A percentile compares a stretch with the other conserved stretches of the same genome.
These are phyloP conservation scores for Melanostigma gelatinosum DNA, from an alignment of 2,113 vertebrate genomes.

Conservation along the genomic window DNA sequence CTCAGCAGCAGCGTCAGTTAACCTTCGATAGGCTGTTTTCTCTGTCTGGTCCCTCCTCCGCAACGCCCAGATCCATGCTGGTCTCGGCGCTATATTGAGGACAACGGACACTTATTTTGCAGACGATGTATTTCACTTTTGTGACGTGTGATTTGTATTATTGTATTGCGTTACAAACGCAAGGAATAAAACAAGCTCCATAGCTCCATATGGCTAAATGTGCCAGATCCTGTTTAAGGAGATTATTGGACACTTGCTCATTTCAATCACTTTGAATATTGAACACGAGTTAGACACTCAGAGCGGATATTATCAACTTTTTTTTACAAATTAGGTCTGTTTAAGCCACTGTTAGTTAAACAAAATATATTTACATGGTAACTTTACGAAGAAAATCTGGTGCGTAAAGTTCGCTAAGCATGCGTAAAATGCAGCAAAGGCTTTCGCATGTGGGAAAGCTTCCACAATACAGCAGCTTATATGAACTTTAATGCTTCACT, in stretches of 20 bases:
- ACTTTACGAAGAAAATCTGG: not conserved
- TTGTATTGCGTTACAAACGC: not conserved
- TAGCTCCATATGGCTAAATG: not conserved
- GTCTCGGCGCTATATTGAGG: constrained; percentile 20
- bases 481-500: not conserved
- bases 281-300: not conserved
- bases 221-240: not conserved
- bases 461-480: not conserved
- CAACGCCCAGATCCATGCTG: constrained; percentile 51
- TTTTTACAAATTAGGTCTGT: not conserved
- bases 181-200: not conserved
- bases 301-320: not conserved
- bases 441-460: not conserved
- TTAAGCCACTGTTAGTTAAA: not conserved
- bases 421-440: constrained; percentile 30
- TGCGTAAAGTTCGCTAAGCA: constrained; percentile 4
- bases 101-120: not conserved
- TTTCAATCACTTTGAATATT: not conserved
- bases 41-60: constrained; percentile 70
- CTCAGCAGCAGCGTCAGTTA: constrained; percentile 40
- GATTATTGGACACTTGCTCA: not conserved
- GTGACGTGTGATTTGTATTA: not conserved
- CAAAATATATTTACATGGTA: not conserved
- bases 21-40: constrained; percentile 61
- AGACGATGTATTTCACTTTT: not conserved